Evolutionary conservation across 2,113 vertebrate genomes (phyloP).

Genomic region (Myanophis thanlyinensis): DNA sequence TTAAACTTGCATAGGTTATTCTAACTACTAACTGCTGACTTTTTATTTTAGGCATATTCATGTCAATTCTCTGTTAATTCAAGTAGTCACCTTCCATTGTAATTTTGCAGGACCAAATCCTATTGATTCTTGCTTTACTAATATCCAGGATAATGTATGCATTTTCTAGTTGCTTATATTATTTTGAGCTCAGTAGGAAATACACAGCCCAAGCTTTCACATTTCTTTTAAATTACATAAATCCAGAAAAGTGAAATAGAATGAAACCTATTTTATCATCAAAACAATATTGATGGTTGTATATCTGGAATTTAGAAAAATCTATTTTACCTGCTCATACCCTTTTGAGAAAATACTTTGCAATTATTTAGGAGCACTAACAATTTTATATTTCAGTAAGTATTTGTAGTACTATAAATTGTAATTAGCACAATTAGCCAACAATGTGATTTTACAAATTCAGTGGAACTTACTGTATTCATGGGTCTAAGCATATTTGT

Average conservation of each 20-base stretch:
- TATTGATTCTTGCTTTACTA: background rate
- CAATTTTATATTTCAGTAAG: background rate
- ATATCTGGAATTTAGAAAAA: background rate
- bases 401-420: background rate
- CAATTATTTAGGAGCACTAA: background rate
- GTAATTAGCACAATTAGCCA: background rate
- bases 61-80: background rate
- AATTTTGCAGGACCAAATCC: background rate
- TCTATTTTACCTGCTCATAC: background rate
- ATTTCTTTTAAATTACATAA: background rate
- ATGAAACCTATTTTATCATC: conserved; percentile 6
- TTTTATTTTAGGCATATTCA: background rate
- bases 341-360: background rate
- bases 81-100: background rate
- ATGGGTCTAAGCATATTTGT: background rate
- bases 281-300: background rate
- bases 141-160: background rate
- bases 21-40: background rate
- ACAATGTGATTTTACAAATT: background rate
- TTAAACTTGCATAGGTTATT: background rate
- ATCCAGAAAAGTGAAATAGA: conserved; percentile 5
- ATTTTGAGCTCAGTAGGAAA: background rate
- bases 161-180: background rate
- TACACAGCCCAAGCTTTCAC: background rate
- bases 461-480: background rate